Conservation (phyloP, 2,888 invertebrate genomes). For the Anthrax anthrax region DNA sequence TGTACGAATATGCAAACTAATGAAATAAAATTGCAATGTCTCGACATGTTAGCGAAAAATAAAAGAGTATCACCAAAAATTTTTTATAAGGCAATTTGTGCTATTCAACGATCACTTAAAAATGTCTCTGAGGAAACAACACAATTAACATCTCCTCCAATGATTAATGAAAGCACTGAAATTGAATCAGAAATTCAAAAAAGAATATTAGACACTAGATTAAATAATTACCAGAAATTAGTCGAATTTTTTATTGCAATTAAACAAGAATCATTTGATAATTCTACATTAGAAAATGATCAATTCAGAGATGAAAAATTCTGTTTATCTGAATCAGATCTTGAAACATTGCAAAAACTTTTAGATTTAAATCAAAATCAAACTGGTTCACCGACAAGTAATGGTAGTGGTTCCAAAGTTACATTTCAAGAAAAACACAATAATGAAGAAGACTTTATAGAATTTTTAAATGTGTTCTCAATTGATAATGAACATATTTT, state of each 20-base stretch:
- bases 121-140: conserved; percentile 13
- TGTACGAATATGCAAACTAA: conserved; percentile 52
- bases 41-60: conserved; percentile 53
- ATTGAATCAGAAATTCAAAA: neutral
- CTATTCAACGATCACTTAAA: conserved; percentile 16
- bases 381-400: conserved; percentile 5
- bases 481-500: conserved; percentile 24
- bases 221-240: conserved; percentile 22
- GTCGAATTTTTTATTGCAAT: conserved; percentile 27
- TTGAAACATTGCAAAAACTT: conserved; percentile 47
- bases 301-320: conserved; percentile 13
- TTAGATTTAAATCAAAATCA: conserved; percentile 37
- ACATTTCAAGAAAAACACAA: conserved; percentile 41
- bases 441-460: conserved; percentile 42
- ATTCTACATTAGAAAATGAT: conserved; percentile 3
- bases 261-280: conserved; percentile 14
- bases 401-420: conserved; percentile 28
- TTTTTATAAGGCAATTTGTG: conserved; percentile 38
- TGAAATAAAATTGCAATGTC: conserved; percentile 53
- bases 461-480: conserved; percentile 28
- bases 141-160: neutral
- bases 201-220: conserved; percentile 16
- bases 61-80: conserved; percentile 48
- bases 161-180: no score
- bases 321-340: conserved; percentile 30